Percentiles rank a stretch among this genome's conserved stretches.
Conservation (phyloP, 2,113 vertebrate genomes). For the Prochilodus magdalenae region DNA sequence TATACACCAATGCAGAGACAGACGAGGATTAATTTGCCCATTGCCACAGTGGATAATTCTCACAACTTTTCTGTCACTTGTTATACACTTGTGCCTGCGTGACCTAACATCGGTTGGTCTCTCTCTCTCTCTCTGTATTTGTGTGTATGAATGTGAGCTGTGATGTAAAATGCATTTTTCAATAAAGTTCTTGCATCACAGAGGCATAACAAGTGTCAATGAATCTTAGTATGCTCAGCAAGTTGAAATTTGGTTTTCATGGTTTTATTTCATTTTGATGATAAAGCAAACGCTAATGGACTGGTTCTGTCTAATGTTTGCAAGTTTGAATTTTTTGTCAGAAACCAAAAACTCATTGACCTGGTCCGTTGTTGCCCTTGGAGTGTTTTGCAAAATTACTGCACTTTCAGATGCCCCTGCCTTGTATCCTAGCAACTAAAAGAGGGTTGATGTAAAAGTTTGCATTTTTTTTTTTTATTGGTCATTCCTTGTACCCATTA, state of each 20-base stretch:
- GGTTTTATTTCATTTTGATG: slow-evolving; percentile 8
- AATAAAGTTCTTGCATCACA: slow-evolving; percentile 19
- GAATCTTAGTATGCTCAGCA: background rate
- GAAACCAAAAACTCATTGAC: slow-evolving; percentile 13
- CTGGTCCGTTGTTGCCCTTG: slow-evolving; percentile 41
- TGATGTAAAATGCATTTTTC: slow-evolving; percentile 10
- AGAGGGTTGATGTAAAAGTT: slow-evolving; percentile 61
- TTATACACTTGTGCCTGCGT: slow-evolving; percentile 39
- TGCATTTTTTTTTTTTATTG: slow-evolving; percentile 63
- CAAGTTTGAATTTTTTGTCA: background rate
- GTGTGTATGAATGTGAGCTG: slow-evolving; percentile 2
- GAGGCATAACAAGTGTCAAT: background rate
- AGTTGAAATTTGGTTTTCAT: background rate
- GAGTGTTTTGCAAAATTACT: slow-evolving; percentile 53
- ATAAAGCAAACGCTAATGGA: background rate
- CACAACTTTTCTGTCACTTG: slow-evolving; percentile 5
- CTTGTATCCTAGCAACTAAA: slow-evolving; percentile 70
- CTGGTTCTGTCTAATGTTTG: background rate
- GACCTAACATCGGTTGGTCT: background rate
- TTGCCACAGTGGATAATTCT: background rate
- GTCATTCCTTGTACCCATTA: slow-evolving; percentile 50
- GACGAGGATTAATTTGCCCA: background rate
- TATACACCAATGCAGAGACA: slow-evolving; percentile 1
- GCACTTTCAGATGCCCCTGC: slow-evolving; percentile 56
- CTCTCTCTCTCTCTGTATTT: background rate